Evolutionary conservation across 2,888 invertebrate genomes (phyloP), one percentile per base, ranked within the genome.

Genomic region (Epistrophe eligans): DNA sequence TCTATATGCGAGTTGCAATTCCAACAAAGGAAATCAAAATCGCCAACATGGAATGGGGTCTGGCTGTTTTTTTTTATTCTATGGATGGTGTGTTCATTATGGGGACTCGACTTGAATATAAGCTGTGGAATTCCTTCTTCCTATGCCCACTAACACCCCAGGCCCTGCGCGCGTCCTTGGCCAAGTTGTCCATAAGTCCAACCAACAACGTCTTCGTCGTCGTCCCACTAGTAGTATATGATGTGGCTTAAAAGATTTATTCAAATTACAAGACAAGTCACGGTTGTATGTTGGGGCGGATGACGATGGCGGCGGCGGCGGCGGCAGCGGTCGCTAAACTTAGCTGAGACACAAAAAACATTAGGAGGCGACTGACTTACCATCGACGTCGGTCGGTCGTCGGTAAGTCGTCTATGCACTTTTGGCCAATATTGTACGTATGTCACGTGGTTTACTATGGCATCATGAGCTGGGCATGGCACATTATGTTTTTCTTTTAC

Each of bases 251-350:
- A 67, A 83, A 87, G 88, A 88, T 88, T 88, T 88, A 88, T 88
- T 88, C 88, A 88, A 88, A 88, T 88, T 88, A 80, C 84, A 84
- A 74, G 88, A 88, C 88, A 88, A 88, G 88, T 84, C 88, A 88
- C 88, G 88, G 88, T 84, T 88, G 82, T 66, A 70, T 84, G 84
- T 77, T 77, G 70, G 73, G 71, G 72, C 66, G 71, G 70, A 55
- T 40, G 28, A 10, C 15, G 13, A 28, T 45, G 19, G 52, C 66
- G 24, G 45, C 28, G 28, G 8, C n/a, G 13, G 40, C 55, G 19
- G 52, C 66, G 38, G 35, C 43, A 24, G 43, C 24, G 40, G 32
- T 58, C 32, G 38, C 58, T 60, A 62, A 62, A 66, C 64, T 24
- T 40, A 13, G 43, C 64, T 45, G 17, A 48, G 45, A 66, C 45